Base-by-base conservation (phyloP, 2,113 vertebrate genomes). In the Lepisosteus osseus region DNA sequence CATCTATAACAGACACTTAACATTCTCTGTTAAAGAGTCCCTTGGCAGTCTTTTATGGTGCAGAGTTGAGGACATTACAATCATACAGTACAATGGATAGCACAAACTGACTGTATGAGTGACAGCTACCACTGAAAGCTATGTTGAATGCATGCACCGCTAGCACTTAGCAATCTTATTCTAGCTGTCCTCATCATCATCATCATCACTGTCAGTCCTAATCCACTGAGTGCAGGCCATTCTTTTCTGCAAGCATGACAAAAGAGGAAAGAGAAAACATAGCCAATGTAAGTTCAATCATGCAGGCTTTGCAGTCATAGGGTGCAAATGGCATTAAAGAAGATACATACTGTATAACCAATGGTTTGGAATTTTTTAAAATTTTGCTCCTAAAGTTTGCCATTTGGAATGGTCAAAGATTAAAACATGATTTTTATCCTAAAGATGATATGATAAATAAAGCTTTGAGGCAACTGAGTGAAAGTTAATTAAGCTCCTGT, bases 241-340 rank as follows among this genome's bases (percentile, higher is more conserved):
- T 81, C 88, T 94, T 89, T 92, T 94, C 96, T 97, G 96, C 82
- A 88, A 93, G 96, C 91, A 94, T 89, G 94, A 84, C 83, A 91
- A 91, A 68, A 89, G 85, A 89, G 88, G 61, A 89, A 86, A 84
- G 68, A 74, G 63, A 74, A 89, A 90, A 89, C 81, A 92, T 74
- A 90, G 55, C 76, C 67, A 85, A 78, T 65, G 73, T 82, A 87
- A 86, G 77, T 83, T 80, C 80, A 75, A 66, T 54, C 76, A 75
- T 42, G 43, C 3, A 86, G 82, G 43, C 12, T 80, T 70, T 78
- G 77, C 80, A 83, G 81, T 29, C 29, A 29, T 29, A 29, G 29
- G 29, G 29, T 2, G 29, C 29, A 29, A 29, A 29, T 29, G 29
- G 29, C 29, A 29, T 29, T 29, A 29, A 29, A 29, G 29, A 1